A percentile compares a stretch with the other conserved stretches of the same genome.
Conservation (phyloP, 1,140 invertebrate genomes). For the Colletes gigas region DNA sequence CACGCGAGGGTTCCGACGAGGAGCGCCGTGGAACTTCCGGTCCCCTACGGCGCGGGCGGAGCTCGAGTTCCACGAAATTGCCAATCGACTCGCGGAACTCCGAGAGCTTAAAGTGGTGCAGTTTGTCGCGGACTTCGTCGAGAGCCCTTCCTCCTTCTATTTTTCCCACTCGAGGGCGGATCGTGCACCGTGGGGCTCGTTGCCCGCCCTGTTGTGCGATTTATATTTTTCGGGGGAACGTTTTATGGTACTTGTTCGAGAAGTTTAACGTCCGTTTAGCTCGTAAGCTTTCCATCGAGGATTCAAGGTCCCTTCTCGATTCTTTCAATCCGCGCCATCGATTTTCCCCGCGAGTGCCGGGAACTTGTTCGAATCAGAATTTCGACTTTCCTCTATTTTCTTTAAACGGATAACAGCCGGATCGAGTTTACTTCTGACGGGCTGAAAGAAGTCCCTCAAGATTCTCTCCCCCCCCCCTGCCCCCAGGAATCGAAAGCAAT, state of each 20-base stretch:
- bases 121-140: too few relatives aligned
- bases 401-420: conserved; percentile 23
- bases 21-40: not conserved
- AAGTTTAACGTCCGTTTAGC: not conserved
- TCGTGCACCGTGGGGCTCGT: not conserved
- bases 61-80: conserved; percentile 23
- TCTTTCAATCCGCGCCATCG: not conserved
- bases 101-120: not conserved
- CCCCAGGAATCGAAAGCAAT: conserved; percentile 21
- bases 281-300: not conserved
- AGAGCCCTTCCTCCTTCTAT: too few relatives aligned
- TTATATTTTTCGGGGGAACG: not conserved
- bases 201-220: not conserved
- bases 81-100: conserved; percentile 31
- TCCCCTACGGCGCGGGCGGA: not conserved
- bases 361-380: not conserved
- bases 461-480: not conserved
- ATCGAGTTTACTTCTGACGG: conserved; percentile 29
- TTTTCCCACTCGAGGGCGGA: not conserved
- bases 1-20: conserved; percentile 11
- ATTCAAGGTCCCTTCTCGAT: not conserved
- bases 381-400: conserved; percentile 12
- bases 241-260: not conserved
- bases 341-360: not conserved
- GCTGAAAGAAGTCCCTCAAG: conserved; percentile 22